Percentiles rank a stretch among this genome's conserved stretches.
Evolutionary conservation across 2,113 vertebrate genomes (phyloP).

Genomic region (Bombycilla garrulus): DNA sequence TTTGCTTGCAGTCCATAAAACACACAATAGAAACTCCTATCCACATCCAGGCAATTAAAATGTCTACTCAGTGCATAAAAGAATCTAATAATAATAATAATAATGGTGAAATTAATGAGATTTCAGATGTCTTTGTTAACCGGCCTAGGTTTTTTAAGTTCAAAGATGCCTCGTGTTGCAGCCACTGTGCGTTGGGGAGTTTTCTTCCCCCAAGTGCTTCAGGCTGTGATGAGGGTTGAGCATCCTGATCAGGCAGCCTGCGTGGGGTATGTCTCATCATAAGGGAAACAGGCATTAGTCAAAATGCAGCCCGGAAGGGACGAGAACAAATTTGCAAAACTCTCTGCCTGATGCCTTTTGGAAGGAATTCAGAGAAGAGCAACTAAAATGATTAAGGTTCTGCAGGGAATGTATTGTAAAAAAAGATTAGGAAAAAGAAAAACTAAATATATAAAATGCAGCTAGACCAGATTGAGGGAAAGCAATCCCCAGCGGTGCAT

Average conservation of each 20-base stretch:
- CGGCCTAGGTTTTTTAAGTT: neutral
- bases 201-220: neutral
- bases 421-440: slow-evolving; percentile 36
- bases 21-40: neutral
- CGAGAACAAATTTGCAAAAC: neutral
- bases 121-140: neutral
- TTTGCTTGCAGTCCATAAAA: neutral
- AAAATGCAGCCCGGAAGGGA: slow-evolving; percentile 6
- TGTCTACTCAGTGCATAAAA: slow-evolving; percentile 3
- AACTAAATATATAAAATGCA: slow-evolving; percentile 26
- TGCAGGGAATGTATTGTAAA: slow-evolving; percentile 23
- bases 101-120: slow-evolving; percentile 41
- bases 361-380: slow-evolving; percentile 48
- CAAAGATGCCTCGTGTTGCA: neutral
- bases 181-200: neutral
- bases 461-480: neutral
- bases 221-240: neutral
- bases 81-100: neutral
- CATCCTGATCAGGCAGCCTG: neutral
- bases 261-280: neutral
- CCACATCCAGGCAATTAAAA: slow-evolving; percentile 49
- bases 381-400: slow-evolving; percentile 42
- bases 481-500: neutral
- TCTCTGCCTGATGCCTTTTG: neutral
- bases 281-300: neutral